Evolutionary conservation across 2,113 vertebrate genomes (phyloP), one percentile per base, ranked within the genome.

Genomic region (Alaudala cheleensis): DNA sequence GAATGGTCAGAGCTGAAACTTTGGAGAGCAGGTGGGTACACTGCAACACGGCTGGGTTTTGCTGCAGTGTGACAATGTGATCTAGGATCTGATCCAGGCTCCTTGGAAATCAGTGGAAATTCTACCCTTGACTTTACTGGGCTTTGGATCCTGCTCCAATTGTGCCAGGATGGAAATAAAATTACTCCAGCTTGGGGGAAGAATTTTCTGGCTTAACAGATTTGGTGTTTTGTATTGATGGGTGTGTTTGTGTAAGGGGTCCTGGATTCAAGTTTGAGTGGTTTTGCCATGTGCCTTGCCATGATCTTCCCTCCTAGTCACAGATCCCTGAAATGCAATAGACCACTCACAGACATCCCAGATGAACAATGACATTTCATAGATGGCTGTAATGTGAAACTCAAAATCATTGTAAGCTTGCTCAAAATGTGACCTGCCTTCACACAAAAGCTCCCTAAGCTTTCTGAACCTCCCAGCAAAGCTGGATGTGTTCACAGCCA

Each of bases 81-180:
- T 94, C 88, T 86, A 96, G 95, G 95, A 96, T 83, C 82, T 0
- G 2, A 84, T 96, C 92, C 94, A 94, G 93, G 3, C 69, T 93
- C 80, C 76, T 86, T 1, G 0, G 69, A 93, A 97, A 97, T 96
- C 96, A 67, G 90, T 97, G 95, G 86, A 92, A 95, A 94, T 81
- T 86, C 88, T 97, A 90, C n/a, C 90, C 85, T 94, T 96, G 90
- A 90, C 90, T 96, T 93, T 53, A 92, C 60, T 86, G 82, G 80
- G 90, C 88, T 90, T 84, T 95, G 76, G 82, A 92, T 77, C n/a
- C 82, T 9, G 49, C 42, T 94, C 44, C 53, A 50, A 8, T 71
- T 86, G 62, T 87, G 58, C 90, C 85, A 92, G 77, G 40, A 81
- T 49, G 34, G 54, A 84, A 95, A 90, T 80, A 88, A 90, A 95